Conservation (phyloP, 2,888 invertebrate genomes). For the Coremacera marginata region DNA sequence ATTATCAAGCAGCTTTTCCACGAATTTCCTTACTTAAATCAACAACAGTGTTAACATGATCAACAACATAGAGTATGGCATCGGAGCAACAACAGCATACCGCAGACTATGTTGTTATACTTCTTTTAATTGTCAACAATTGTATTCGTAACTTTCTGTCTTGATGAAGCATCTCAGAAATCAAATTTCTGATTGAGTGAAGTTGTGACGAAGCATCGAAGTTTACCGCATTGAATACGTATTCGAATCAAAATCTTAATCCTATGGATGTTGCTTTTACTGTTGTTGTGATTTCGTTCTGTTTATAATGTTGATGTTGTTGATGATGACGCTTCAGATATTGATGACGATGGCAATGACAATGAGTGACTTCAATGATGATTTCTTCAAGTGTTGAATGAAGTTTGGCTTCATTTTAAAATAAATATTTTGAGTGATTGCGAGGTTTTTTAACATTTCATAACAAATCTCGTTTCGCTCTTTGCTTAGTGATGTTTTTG, state of each 20-base stretch:
- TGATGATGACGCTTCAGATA: slow-evolving; percentile 40
- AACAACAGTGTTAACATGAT: not conserved
- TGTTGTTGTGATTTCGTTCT: slow-evolving; percentile 26
- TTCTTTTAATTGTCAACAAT: slow-evolving; percentile 36
- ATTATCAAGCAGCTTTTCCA: slow-evolving; percentile 29
- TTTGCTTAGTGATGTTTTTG: not conserved
- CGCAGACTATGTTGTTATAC: slow-evolving; percentile 13
- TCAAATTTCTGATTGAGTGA: slow-evolving; percentile 37
- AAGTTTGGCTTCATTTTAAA: slow-evolving; percentile 18
- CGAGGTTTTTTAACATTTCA: slow-evolving; percentile 2
- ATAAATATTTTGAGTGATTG: slow-evolving; percentile 36
- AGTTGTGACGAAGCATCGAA: slow-evolving; percentile 19
- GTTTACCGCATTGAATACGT: not conserved
- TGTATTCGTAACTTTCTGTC: slow-evolving; percentile 24
- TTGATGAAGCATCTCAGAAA: slow-evolving; percentile 30
- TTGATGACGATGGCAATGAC: slow-evolving; percentile 31
- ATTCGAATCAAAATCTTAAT: not conserved
- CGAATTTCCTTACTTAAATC: slow-evolving; percentile 27
- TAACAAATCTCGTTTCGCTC: too few species aligned
- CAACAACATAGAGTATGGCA: slow-evolving; percentile 10
- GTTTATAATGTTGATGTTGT: slow-evolving; percentile 32
- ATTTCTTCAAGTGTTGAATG: slow-evolving; percentile 25
- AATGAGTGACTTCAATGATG: slow-evolving; percentile 32
- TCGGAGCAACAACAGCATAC: not conserved
- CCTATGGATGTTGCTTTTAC: not conserved